Percentiles rank a stretch among this genome's conserved stretches.
Conservation (phyloP, 2,113 vertebrate species). For the Nothobranchius kuhntae region DNA sequence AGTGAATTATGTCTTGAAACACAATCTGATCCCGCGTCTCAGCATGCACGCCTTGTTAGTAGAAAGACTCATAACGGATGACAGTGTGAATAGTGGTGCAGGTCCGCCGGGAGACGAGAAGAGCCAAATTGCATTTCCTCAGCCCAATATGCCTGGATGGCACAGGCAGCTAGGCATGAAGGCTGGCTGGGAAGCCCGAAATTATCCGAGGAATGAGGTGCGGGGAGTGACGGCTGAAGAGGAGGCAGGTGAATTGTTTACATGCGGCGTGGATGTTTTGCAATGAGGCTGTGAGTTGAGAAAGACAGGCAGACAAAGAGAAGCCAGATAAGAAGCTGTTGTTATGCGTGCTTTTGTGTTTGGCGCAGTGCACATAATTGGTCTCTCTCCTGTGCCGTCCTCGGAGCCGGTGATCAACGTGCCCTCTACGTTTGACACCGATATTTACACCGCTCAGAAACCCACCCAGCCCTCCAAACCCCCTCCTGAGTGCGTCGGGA, state of each 20-base stretch:
- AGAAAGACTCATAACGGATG: slow-evolving; percentile 65
- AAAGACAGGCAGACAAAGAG: slow-evolving; percentile 48
- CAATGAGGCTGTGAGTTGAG: slow-evolving; percentile 24
- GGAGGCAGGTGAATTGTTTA: slow-evolving; percentile 11
- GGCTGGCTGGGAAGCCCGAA: slow-evolving; percentile 60
- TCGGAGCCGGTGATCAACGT: slow-evolving; percentile 44
- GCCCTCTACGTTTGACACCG: slow-evolving; percentile 69
- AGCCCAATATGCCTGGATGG: slow-evolving; percentile 61
- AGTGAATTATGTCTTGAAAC: slow-evolving; percentile 51
- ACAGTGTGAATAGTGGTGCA: slow-evolving; percentile 55
- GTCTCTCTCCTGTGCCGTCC: slow-evolving; percentile 43
- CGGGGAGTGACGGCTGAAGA: slow-evolving; percentile 32
- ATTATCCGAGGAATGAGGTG: slow-evolving; percentile 53
- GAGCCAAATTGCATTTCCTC: slow-evolving; percentile 67
- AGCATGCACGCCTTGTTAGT: slow-evolving; percentile 56
- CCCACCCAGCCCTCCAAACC: neutral
- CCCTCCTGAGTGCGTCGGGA: slow-evolving; percentile 21
- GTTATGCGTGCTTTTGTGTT: slow-evolving; percentile 65
- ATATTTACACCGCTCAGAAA: slow-evolving; percentile 61
- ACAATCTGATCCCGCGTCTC: slow-evolving; percentile 52
- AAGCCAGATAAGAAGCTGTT: slow-evolving; percentile 54
- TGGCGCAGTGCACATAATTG: slow-evolving; percentile 58
- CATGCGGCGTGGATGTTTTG: slow-evolving; percentile 27
- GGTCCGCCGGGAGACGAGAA: slow-evolving; percentile 60
- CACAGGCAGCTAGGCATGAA: slow-evolving; percentile 63